Conservation (phyloP, 2,888 invertebrate species). For the Euclidia mi region DNA sequence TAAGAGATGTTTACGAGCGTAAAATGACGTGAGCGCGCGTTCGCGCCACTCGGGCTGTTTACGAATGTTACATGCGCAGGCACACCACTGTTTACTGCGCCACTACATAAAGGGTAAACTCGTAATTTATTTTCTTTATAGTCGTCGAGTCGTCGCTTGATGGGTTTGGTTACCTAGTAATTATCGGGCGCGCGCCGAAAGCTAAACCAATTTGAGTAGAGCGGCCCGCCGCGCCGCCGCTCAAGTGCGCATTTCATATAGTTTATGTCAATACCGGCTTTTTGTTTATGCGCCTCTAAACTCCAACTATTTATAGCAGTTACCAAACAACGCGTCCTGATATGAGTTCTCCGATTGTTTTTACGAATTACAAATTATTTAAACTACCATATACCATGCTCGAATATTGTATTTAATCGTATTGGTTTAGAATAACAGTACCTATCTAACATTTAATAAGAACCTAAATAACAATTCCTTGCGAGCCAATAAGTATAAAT, state of each 20-base stretch:
- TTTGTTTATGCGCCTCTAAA: conserved; percentile 71
- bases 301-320: conserved; percentile 70
- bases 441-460: too few species aligned
- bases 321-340: conserved; percentile 53
- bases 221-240: conserved; percentile 64
- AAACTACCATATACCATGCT: not conserved
- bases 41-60: conserved; percentile 79
- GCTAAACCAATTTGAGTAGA: conserved; percentile 79
- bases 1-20: conserved; percentile 88
- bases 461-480: too few species aligned
- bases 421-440: too few species aligned
- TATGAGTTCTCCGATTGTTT: conserved; percentile 26
- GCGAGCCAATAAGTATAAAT: too few species aligned
- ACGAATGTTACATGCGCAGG: conserved; percentile 73
- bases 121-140: conserved; percentile 86
- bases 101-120: conserved; percentile 73
- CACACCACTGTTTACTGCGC: conserved; percentile 65
- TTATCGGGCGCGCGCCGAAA: conserved; percentile 86
- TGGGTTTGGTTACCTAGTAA: conserved; percentile 82
- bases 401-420: too few species aligned
- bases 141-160: conserved; percentile 73
- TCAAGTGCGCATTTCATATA: conserved; percentile 84
- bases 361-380: conserved; percentile 21
- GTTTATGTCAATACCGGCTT: conserved; percentile 82
- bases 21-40: conserved; percentile 85